Conservation (phyloP, 2,797 vertebrate species). For the Huso huso region DNA sequence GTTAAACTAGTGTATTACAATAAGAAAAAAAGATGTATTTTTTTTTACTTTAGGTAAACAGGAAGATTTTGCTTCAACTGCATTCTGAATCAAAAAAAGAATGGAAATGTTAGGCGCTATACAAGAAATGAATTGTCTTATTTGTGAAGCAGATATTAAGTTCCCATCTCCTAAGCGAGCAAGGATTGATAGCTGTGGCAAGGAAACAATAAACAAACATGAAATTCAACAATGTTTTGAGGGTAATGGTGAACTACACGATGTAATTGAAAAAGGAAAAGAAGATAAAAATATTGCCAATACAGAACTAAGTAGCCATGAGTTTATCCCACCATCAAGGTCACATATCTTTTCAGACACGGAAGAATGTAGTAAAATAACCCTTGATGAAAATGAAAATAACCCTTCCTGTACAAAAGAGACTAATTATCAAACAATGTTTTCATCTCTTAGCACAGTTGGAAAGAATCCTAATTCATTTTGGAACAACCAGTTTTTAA, state of each 20-base stretch:
- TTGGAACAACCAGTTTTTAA: too few species aligned
- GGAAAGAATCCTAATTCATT: too few species aligned
- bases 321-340: neutral
- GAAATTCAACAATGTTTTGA: slow-evolving; percentile 16
- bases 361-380: neutral
- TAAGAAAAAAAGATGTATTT: slow-evolving; percentile 10
- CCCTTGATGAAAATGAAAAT: too few species aligned
- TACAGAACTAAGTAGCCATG: neutral
- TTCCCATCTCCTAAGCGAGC: slow-evolving; percentile 33
- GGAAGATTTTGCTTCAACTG: neutral
- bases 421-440: too few species aligned
- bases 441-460: too few species aligned
- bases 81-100: slow-evolving; percentile 10
- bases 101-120: slow-evolving; percentile 34
- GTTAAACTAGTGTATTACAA: too few species aligned
- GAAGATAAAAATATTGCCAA: neutral
- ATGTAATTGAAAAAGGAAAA: slow-evolving; percentile 6
- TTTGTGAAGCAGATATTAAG: slow-evolving; percentile 16
- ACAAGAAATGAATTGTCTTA: slow-evolving; percentile 13
- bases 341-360: neutral
- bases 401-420: too few species aligned
- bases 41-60: slow-evolving; percentile 13
- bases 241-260: slow-evolving; percentile 3
- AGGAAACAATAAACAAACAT: slow-evolving; percentile 4
- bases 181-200: slow-evolving; percentile 22